Percentiles rank a stretch among this genome's conserved stretches.
phyloP scores from a whole-genome alignment of 2,113 vertebrate species.

The Melanotaenia duboulayi region DNA sequence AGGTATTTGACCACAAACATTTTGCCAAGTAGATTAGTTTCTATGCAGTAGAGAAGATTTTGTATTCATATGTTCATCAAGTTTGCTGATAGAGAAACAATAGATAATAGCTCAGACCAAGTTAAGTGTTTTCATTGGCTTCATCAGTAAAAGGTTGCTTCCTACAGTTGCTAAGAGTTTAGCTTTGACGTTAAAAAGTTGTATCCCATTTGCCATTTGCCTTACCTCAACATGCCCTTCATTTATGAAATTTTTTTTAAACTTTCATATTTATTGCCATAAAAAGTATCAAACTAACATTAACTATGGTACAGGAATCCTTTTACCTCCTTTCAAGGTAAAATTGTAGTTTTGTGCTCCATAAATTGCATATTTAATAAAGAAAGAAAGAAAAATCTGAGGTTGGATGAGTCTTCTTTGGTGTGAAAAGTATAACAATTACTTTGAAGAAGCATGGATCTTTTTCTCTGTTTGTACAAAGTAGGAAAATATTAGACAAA shows the following conservation, averaged over 20 bases:
- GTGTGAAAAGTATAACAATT: neutral
- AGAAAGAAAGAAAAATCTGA: neutral
- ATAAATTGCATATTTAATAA: slow-evolving; percentile 9
- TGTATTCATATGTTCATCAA: slow-evolving; percentile 22
- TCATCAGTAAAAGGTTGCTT: slow-evolving; percentile 50
- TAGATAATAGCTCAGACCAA: slow-evolving; percentile 21
- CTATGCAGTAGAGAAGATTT: slow-evolving; percentile 16
- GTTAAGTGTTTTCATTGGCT: slow-evolving; percentile 64
- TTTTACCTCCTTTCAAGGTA: neutral
- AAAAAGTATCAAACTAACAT: too few relatives aligned
- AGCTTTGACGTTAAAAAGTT: neutral
- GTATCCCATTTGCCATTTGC: neutral
- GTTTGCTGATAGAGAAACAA: slow-evolving; percentile 21
- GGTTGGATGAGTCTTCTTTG: neutral
- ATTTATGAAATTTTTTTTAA: neutral
- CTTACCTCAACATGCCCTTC: too few relatives aligned
- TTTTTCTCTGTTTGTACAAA: slow-evolving; percentile 1
- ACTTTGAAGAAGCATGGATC: neutral
- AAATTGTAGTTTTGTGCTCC: slow-evolving; percentile 26
- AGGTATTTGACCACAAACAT: slow-evolving; percentile 38
- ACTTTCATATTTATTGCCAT: too few relatives aligned
- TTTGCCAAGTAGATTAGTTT: slow-evolving; percentile 42
- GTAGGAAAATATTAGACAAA: slow-evolving; percentile 20
- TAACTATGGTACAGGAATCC: too few relatives aligned
- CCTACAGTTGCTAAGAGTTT: slow-evolving; percentile 35